These are phyloP conservation scores for Colletes latitarsis DNA, from an alignment of 1,140 invertebrate species.

Conservation along the genomic window DNA sequence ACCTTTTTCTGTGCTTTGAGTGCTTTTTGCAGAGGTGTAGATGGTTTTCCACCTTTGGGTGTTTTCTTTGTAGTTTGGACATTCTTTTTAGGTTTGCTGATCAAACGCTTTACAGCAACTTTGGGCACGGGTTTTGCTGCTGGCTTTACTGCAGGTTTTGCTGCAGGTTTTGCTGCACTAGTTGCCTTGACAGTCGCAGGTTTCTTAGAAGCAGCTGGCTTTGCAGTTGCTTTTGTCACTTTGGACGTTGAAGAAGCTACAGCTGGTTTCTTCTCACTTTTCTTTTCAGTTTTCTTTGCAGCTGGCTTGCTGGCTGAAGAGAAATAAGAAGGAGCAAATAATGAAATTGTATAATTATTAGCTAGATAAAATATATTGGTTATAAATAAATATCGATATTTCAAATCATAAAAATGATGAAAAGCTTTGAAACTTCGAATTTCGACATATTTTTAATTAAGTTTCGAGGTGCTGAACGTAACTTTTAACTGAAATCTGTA, in stretches of 20 bases:
- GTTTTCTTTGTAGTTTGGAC: conserved; percentile 83
- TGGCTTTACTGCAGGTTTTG: conserved; percentile 78
- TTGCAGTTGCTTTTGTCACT: conserved; percentile 23
- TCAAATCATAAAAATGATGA: no score
- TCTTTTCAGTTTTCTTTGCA: conserved; percentile 85
- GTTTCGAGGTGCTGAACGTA: no score
- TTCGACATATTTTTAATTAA: no score
- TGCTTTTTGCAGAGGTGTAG: conserved; percentile 83
- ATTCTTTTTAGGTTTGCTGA: conserved; percentile 85
- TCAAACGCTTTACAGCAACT: conserved; percentile 76
- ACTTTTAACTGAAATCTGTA: neutral
- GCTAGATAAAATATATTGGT: neutral
- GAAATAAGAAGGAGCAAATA: neutral
- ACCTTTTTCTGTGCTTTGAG: conserved; percentile 92
- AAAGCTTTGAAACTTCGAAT: no score
- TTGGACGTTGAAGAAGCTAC: conserved; percentile 71
- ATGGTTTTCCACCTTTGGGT: conserved; percentile 79
- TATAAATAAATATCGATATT: no score
- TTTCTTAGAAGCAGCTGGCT: conserved; percentile 69
- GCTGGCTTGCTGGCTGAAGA: conserved; percentile 80
- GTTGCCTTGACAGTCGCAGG: conserved; percentile 72
- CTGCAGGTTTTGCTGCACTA: conserved; percentile 69
- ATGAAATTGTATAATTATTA: neutral
- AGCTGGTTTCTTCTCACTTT: conserved; percentile 80
- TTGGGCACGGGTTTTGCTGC: conserved; percentile 82